A percentile compares a stretch with the other conserved stretches of the same genome.
These are phyloP conservation scores for Crotalus tigris DNA, from an alignment of 2,113 vertebrate species.

Conservation along the genomic window DNA sequence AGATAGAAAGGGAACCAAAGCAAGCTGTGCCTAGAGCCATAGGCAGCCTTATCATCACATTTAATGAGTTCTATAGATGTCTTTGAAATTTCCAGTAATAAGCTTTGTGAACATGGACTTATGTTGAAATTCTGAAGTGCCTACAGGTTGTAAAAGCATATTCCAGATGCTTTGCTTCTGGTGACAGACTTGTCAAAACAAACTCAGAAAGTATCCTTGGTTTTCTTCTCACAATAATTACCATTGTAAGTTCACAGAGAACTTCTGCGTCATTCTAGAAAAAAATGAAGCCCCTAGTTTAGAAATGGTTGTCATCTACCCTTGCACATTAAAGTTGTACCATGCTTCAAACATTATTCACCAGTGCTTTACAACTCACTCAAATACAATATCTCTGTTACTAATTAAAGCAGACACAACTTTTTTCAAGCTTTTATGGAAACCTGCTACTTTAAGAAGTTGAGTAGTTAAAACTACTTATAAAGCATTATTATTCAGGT, in stretches of 20 bases:
- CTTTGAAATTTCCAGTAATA: background rate
- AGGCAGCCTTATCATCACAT: background rate
- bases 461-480: background rate
- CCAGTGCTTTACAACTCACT: background rate
- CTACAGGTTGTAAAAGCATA: background rate
- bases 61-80: background rate
- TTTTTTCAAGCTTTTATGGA: background rate
- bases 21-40: background rate
- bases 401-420: background rate
- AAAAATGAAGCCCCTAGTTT: background rate
- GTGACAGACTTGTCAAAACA: background rate
- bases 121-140: background rate
- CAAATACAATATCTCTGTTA: background rate
- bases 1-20: background rate
- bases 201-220: background rate
- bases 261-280: background rate
- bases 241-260: background rate
- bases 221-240: background rate
- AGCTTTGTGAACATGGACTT: background rate
- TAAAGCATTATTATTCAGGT: background rate
- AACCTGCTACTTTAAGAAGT: background rate
- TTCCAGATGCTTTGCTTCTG: background rate
- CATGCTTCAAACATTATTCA: background rate
- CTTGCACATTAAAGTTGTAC: background rate
- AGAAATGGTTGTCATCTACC: background rate